Evolutionary conservation across 2,888 invertebrate genomes (phyloP).

Genomic region (Ryuthela nishihirai): DNA sequence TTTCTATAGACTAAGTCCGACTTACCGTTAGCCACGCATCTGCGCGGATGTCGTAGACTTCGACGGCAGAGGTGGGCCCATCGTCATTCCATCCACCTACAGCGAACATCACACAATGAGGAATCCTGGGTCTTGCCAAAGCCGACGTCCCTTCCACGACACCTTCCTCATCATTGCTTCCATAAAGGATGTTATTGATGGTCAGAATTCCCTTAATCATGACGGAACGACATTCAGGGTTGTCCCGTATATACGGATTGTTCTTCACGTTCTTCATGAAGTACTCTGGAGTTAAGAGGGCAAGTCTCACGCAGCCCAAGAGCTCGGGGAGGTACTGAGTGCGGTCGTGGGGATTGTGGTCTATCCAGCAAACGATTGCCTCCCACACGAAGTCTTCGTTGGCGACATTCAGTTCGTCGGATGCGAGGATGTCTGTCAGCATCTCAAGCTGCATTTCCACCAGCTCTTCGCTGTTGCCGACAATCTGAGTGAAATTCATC

Average conservation of each 20-base stretch:
- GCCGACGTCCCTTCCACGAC: constrained; percentile 82
- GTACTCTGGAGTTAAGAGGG: constrained; percentile 79
- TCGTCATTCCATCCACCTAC: constrained; percentile 74
- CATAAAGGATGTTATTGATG: constrained; percentile 86
- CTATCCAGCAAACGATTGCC: constrained; percentile 79
- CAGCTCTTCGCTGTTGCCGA: constrained; percentile 69
- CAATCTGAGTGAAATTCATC: constrained; percentile 68
- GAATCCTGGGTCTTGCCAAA: constrained; percentile 68
- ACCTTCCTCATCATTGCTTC: constrained; percentile 70
- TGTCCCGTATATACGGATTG: constrained; percentile 73
- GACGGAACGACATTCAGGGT: constrained; percentile 77
- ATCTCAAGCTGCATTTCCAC: constrained; percentile 67
- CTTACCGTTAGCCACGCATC: constrained; percentile 77
- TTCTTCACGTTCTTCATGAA: constrained; percentile 83
- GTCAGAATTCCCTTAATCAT: constrained; percentile 88
- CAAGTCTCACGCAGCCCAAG: constrained; percentile 57
- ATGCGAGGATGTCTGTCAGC: constrained; percentile 69
- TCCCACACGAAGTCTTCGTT: constrained; percentile 86
- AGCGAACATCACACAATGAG: constrained; percentile 82
- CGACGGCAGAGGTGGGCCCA: constrained; percentile 68
- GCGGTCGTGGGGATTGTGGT: constrained; percentile 67
- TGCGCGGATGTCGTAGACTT: constrained; percentile 82
- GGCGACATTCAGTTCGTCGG: constrained; percentile 77
- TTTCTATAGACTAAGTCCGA: no score
- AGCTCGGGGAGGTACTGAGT: constrained; percentile 71